These are phyloP conservation scores for Telmatherina bonti DNA, from an alignment of 2,797 vertebrate species.

Conservation along the genomic window DNA sequence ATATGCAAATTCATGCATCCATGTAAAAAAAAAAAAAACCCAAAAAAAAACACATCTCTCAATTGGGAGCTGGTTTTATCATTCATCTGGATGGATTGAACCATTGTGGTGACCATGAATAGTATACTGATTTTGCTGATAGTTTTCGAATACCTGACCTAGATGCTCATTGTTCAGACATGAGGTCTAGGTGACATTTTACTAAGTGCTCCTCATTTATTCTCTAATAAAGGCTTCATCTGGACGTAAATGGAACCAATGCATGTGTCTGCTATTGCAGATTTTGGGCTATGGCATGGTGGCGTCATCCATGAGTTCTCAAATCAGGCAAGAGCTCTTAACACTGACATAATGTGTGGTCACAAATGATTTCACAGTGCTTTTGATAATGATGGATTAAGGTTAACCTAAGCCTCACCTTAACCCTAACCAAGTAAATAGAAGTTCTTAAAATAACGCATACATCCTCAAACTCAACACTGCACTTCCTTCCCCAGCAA, in stretches of 20 bases:
- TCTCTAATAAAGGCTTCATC: background rate
- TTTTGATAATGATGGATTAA: background rate
- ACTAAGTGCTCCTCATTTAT: background rate
- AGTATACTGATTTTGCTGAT: background rate
- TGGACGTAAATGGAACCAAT: background rate
- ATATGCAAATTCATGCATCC: no score
- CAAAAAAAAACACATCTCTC: no score
- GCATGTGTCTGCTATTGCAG: background rate
- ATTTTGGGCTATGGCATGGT: background rate
- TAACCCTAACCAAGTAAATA: background rate
- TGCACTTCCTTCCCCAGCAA: no score
- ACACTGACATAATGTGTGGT: background rate
- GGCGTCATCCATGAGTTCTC: background rate
- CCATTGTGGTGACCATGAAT: no score
- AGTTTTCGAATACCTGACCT: background rate
- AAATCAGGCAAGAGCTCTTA: background rate
- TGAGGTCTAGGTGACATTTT: background rate
- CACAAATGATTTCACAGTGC: background rate
- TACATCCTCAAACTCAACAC: background rate
- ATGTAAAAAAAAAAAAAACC: no score
- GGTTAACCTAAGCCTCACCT: background rate
- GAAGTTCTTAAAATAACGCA: no score
- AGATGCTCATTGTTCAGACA: background rate
- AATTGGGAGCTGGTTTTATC: no score
- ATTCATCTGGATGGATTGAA: no score